A percentile compares a stretch with the other conserved stretches of the same genome.
phyloP scores from a whole-genome alignment of 2,113 vertebrate species.

The Istiophorus platypterus region DNA sequence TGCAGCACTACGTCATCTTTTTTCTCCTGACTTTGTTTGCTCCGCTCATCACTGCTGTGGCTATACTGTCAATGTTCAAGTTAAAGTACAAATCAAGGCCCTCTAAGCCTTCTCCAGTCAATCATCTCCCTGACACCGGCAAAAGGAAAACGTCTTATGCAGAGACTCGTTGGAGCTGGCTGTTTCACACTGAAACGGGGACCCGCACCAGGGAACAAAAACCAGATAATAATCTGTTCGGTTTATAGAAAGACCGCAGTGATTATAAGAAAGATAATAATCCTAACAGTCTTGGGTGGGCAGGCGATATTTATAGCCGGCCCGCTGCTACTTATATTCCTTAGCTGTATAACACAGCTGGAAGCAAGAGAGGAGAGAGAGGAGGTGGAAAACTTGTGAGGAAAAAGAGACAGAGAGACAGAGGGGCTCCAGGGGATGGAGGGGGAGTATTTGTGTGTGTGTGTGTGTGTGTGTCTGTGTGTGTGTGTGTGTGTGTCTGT shows the following conservation, averaged over 20 bases:
- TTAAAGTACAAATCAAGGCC: slow-evolving; percentile 35
- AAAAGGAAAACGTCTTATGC: slow-evolving; percentile 13
- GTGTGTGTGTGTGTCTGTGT: slow-evolving; percentile 54
- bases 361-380: slow-evolving; percentile 64
- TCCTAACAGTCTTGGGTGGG: slow-evolving; percentile 83
- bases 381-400: slow-evolving; percentile 63
- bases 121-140: slow-evolving; percentile 25
- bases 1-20: background rate
- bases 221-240: slow-evolving; percentile 77
- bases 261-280: slow-evolving; percentile 83
- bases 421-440: slow-evolving; percentile 49
- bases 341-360: slow-evolving; percentile 78
- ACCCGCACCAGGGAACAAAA: slow-evolving; percentile 61
- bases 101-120: slow-evolving; percentile 24
- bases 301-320: slow-evolving; percentile 79
- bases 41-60: background rate
- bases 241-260: slow-evolving; percentile 77
- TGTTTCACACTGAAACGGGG: slow-evolving; percentile 22
- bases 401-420: slow-evolving; percentile 57
- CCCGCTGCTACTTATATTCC: slow-evolving; percentile 79
- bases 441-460: slow-evolving; percentile 26
- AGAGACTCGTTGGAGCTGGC: slow-evolving; percentile 10
- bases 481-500: slow-evolving; percentile 26
- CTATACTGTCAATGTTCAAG: background rate
- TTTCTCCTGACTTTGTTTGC: background rate